phyloP scores from a whole-genome alignment of 2,797 vertebrate species.

The Lerista edwardsae region DNA sequence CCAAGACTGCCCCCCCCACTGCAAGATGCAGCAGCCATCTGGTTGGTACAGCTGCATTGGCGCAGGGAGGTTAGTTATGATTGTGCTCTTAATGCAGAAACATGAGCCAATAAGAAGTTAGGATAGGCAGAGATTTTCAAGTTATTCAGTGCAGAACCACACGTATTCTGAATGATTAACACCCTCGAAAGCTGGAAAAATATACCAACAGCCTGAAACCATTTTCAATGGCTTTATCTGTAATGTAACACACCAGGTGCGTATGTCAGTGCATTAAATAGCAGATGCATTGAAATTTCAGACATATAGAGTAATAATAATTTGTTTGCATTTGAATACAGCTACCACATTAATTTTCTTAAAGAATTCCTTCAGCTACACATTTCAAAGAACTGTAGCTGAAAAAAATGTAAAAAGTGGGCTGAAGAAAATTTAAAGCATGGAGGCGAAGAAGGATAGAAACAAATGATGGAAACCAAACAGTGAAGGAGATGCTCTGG shows the following conservation, averaged over 20 bases:
- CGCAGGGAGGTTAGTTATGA: too few relatives aligned
- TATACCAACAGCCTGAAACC: not conserved
- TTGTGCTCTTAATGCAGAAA: too few relatives aligned
- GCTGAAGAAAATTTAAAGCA: not conserved
- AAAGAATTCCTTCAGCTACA: not conserved
- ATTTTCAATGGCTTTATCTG: not conserved
- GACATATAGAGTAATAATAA: conserved; percentile 4
- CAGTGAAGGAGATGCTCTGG: conserved; percentile 1
- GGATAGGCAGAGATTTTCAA: not conserved
- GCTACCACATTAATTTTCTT: not conserved
- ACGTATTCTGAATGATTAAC: not conserved
- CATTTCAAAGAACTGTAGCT: not conserved
- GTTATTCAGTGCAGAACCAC: not conserved
- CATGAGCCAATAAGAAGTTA: not conserved
- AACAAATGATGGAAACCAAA: conserved; percentile 23
- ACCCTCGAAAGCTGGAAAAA: not conserved
- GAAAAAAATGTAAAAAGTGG: not conserved
- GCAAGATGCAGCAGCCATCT: too few relatives aligned
- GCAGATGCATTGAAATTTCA: not conserved
- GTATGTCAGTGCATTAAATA: not conserved
- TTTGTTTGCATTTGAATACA: not conserved
- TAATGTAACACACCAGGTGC: not conserved
- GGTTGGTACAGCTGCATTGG: too few relatives aligned
- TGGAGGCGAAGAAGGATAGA: conserved; percentile 26
- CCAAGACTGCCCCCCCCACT: too few relatives aligned